These are phyloP conservation scores for Beris morrisii DNA, from an alignment of 2,888 invertebrate genomes.

Conservation along the genomic window DNA sequence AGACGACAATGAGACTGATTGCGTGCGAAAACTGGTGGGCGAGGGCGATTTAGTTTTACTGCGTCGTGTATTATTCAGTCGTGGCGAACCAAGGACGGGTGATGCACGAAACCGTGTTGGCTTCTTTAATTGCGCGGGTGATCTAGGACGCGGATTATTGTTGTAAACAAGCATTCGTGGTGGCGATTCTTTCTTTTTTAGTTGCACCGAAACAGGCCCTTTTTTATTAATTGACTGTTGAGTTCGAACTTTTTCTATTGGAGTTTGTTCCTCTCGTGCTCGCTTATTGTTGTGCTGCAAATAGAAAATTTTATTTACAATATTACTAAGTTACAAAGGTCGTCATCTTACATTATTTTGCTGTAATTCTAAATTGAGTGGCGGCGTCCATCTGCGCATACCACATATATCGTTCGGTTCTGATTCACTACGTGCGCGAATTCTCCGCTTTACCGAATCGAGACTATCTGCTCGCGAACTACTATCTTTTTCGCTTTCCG, in stretches of 20 bases:
- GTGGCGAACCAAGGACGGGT: slow-evolving; percentile 41
- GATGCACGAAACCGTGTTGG: slow-evolving; percentile 31
- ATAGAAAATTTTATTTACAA: slow-evolving; percentile 4
- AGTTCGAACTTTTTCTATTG: background rate
- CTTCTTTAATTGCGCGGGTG: slow-evolving; percentile 41
- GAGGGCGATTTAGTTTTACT: slow-evolving; percentile 41
- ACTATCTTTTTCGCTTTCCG: slow-evolving; percentile 24
- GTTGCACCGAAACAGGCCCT: background rate
- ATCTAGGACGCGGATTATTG: slow-evolving; percentile 44
- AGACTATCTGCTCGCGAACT: no score
- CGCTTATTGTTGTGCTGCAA: background rate
- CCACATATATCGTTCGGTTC: slow-evolving; percentile 39
- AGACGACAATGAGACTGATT: background rate
- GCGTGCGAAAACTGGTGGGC: slow-evolving; percentile 32
- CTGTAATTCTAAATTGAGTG: background rate
- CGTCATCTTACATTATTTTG: slow-evolving; percentile 13
- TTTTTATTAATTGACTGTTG: background rate
- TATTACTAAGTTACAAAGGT: background rate
- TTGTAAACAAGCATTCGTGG: slow-evolving; percentile 51
- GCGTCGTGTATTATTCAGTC: slow-evolving; percentile 39
- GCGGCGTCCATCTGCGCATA: background rate
- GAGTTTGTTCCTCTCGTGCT: background rate
- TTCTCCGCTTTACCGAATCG: background rate
- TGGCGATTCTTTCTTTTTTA: slow-evolving; percentile 46
- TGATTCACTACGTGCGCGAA: slow-evolving; percentile 44